Evolutionary conservation across 92 coral and sea anemone species (phyloP), one percentile per base, ranked within the genome.

Genomic region (Epizoanthus ramosus): DNA sequence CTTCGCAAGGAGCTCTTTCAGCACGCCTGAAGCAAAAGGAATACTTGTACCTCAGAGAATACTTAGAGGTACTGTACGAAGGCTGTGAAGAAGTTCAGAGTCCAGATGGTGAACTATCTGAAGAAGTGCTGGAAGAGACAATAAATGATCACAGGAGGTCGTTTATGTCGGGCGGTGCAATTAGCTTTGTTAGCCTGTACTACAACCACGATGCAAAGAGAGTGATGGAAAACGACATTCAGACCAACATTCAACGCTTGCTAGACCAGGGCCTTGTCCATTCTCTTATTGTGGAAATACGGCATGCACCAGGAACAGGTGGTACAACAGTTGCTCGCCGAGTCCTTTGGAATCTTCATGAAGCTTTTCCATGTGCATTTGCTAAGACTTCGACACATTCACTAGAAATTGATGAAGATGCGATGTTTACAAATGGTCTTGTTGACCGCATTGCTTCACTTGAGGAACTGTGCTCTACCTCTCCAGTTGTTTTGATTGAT

Each of bases 241-340:
- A 68, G 56, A 88, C 45, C 28, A 87, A 90, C 37, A 74, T 93
- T 6, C 94, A 90, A 60, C 90, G 94, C 3, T 83, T 93, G 2
- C 73, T 93, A 5, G 90, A 88, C 57, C 83, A 93, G 13, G 74
- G 75, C 0, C 87, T 75, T 0, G 86, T 69, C 7, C 89, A 77
- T 24, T 79, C 94, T 0, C 53, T 85, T 35, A 88, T 86, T 39
- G 92, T 93, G 9, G 94, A 88, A 58, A 90, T 93, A 24, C 87
- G 82, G 24, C 97, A 93, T 52, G 69, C 87, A 1, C 97, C 97
- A 8, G 97, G 97, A 2, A 88, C 97, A 10, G 97, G 97, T 70
- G 97, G 97, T 2, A 81, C 92, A 5, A 93, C 97, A 0, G 88
- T 93, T 24, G 92, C 94, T 39, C 81, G 94, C 10, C 88, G 97